phyloP scores from a whole-genome alignment of 2,888 invertebrate species.

The Drosophila robusta region DNA sequence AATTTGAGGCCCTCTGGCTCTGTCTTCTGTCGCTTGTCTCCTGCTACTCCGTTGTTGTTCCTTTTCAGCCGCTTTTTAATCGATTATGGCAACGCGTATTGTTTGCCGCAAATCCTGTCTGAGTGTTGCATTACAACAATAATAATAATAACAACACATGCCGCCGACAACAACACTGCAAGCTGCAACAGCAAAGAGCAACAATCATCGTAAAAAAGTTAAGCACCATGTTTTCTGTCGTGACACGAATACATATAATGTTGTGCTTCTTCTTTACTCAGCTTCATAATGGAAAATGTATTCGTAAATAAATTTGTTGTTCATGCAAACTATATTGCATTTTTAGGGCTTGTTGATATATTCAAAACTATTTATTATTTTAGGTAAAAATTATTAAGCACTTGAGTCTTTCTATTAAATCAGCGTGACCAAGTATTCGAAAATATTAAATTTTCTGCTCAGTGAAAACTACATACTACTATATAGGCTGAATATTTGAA shows the following conservation, averaged over 20 bases:
- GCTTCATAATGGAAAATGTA: too few relatives aligned
- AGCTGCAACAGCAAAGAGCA: conserved; percentile 21
- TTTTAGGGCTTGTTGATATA: too few relatives aligned
- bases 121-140: conserved; percentile 64
- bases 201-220: conserved; percentile 6
- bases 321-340: too few relatives aligned
- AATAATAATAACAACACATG: conserved; percentile 16
- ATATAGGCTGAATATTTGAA: too few relatives aligned
- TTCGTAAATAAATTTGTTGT: too few relatives aligned
- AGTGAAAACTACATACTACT: too few relatives aligned
- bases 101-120: conserved; percentile 76
- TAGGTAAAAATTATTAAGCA: too few relatives aligned
- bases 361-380: too few relatives aligned
- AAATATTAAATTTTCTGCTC: too few relatives aligned
- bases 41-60: conserved; percentile 37
- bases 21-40: conserved; percentile 8
- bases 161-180: conserved; percentile 11
- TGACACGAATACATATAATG: background rate
- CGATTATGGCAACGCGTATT: conserved; percentile 71
- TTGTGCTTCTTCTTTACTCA: background rate
- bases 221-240: background rate
- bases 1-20: conserved; percentile 9
- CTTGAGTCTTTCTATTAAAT: too few relatives aligned
- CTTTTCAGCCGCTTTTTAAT: conserved; percentile 70
- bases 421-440: too few relatives aligned